A percentile compares a stretch with the other conserved stretches of the same genome.
These are phyloP conservation scores for Antedon mediterranea DNA, from an alignment of 53 echinoderm and acorn worm species.

Conservation along the genomic window DNA sequence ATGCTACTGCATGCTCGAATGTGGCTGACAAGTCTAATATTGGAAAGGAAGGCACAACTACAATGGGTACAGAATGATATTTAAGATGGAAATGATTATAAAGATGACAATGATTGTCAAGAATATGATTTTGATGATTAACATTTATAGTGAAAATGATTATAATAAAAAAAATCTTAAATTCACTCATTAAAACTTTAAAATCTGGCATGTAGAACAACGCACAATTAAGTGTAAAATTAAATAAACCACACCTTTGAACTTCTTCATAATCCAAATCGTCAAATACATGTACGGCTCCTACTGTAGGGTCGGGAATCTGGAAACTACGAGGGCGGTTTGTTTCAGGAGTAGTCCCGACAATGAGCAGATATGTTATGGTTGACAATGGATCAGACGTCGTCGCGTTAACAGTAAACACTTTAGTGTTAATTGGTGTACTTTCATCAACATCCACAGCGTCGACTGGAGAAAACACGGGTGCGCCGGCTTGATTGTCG, in stretches of 20 bases:
- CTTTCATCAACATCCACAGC: conserved; percentile 21
- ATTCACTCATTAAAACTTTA: no score
- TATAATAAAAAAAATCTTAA: no score
- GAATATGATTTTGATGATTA: no score
- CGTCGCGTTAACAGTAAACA: conserved; percentile 1
- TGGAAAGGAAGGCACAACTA: no score
- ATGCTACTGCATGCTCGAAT: no score
- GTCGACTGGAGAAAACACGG: neutral
- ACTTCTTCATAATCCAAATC: conserved; percentile 66
- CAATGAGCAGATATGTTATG: conserved; percentile 36
- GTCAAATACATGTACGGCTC: conserved; percentile 14
- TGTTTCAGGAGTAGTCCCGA: conserved; percentile 56
- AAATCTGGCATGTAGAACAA: no score
- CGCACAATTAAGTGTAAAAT: neutral
- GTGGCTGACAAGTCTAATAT: no score
- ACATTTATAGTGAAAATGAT: no score
- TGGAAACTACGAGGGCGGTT: conserved; percentile 48
- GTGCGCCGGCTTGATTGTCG: conserved; percentile 10
- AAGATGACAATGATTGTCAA: no score
- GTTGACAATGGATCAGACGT: neutral
- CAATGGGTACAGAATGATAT: no score
- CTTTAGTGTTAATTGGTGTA: neutral
- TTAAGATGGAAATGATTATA: no score
- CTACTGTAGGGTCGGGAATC: neutral
- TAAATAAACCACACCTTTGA: conserved; percentile 8